Evolutionary conservation across 1,140 invertebrate genomes (phyloP).

Genomic region (Lepidurus arcticus): DNA sequence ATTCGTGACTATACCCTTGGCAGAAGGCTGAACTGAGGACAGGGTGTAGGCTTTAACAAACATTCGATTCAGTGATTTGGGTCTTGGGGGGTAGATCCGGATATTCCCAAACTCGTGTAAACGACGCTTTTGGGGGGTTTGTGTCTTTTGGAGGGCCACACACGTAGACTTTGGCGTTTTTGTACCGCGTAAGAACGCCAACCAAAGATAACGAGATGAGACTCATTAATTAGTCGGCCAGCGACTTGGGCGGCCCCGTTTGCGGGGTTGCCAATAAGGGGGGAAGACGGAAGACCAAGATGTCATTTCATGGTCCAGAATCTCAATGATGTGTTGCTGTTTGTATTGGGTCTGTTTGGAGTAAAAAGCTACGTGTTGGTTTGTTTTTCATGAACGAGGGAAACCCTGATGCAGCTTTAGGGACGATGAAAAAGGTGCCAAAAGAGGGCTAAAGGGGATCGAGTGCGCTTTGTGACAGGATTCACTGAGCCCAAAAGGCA

Average conservation of each 20-base stretch:
- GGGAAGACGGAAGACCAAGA: background rate
- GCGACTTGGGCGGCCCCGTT: conserved; percentile 11
- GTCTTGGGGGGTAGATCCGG: background rate
- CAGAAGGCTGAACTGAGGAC: too few relatives aligned
- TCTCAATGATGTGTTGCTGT: background rate
- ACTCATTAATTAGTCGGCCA: conserved; percentile 19
- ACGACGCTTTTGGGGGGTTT: background rate
- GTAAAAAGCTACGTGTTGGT: background rate
- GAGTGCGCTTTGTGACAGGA: background rate
- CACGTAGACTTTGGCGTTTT: background rate
- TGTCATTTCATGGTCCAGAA: conserved; percentile 19
- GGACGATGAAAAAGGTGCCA: background rate
- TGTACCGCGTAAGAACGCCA: conserved; percentile 6
- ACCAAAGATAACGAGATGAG: conserved; percentile 19
- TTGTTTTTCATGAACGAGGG: background rate
- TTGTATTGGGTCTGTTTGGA: background rate
- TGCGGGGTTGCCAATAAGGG: background rate
- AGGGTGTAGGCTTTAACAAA: too few relatives aligned
- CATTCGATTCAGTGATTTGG: too few relatives aligned
- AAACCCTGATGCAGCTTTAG: background rate
- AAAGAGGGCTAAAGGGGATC: background rate
- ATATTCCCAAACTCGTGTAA: background rate
- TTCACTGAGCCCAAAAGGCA: conserved; percentile 1
- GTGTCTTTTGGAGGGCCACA: conserved; percentile 6
- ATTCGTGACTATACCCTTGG: too few relatives aligned